Percentiles rank a stretch among this genome's conserved stretches.
phyloP scores from a whole-genome alignment of 2,888 invertebrate species.

The Polydrusus cervinus region DNA sequence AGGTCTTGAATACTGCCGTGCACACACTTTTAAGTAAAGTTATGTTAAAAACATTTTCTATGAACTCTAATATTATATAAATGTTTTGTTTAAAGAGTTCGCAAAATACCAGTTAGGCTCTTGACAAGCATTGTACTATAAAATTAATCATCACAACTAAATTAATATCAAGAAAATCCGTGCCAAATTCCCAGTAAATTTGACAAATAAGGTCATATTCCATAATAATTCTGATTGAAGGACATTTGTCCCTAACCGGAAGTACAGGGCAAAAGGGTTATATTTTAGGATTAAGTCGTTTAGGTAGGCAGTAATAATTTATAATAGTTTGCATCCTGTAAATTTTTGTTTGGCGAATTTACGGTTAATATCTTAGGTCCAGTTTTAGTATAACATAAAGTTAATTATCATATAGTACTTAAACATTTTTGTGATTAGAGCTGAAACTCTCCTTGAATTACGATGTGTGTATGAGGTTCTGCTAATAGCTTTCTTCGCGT shows the following conservation, averaged over 20 bases:
- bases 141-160: neutral
- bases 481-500: too few species aligned
- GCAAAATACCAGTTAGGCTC: too few species aligned
- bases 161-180: neutral
- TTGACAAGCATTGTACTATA: too few species aligned
- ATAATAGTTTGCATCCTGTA: constrained; percentile 23
- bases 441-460: too few species aligned
- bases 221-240: constrained; percentile 49
- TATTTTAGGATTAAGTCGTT: constrained; percentile 46
- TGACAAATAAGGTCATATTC: constrained; percentile 45
- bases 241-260: constrained; percentile 37
- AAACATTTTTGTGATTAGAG: too few species aligned
- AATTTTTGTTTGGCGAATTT: constrained; percentile 6
- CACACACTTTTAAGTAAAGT: too few species aligned
- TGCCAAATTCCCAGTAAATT: constrained; percentile 20
- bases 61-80: too few species aligned
- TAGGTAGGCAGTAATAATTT: too few species aligned
- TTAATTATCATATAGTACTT: neutral
- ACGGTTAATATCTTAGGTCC: constrained; percentile 9
- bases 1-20: too few species aligned
- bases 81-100: too few species aligned
- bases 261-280: constrained; percentile 33
- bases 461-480: too few species aligned
- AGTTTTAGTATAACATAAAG: neutral
- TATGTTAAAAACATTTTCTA: too few species aligned